Conservation (phyloP, 2,113 vertebrate species). For the Zonotrichia leucophrys region DNA sequence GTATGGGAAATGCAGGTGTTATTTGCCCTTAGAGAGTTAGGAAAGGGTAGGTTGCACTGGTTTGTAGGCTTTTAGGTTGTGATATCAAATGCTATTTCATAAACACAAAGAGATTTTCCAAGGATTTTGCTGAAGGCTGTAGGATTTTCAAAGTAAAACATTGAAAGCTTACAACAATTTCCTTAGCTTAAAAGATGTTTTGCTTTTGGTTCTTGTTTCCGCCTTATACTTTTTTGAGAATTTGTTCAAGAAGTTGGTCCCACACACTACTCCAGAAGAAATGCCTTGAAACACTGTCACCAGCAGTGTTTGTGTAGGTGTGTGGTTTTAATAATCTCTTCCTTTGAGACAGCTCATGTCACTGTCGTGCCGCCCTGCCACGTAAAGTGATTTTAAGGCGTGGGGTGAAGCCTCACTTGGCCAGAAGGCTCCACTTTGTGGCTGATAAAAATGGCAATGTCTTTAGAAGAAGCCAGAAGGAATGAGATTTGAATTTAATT, state of each 20-base stretch:
- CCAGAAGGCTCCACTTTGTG: not conserved
- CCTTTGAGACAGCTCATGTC: not conserved
- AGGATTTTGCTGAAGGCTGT: conserved; percentile 52
- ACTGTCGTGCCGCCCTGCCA: not conserved
- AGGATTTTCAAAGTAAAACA: conserved; percentile 64
- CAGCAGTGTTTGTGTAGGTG: conserved; percentile 13
- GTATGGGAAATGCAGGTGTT: conserved; percentile 39
- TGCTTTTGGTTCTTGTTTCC: conserved; percentile 47
- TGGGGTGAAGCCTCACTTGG: not conserved
- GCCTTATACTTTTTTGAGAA: not conserved
- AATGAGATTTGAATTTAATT: not conserved
- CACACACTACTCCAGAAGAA: not conserved
- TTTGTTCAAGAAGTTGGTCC: conserved; percentile 8
- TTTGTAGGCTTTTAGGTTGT: conserved; percentile 22
- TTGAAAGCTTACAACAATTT: conserved; percentile 57
- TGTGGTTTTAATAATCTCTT: not conserved
- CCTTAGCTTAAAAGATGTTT: conserved; percentile 43
- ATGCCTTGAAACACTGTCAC: not conserved
- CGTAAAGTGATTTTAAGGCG: not conserved
- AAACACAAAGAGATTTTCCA: conserved; percentile 39
- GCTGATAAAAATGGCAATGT: not conserved
- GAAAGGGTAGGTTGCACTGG: not conserved
- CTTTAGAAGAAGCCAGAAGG: not conserved
- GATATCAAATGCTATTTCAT: conserved; percentile 29
- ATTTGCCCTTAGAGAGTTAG: conserved; percentile 1